Evolutionary conservation across 2,113 vertebrate species (phyloP), one percentile per base, ranked within the genome.

Genomic region (Bothrops jararaca): DNA sequence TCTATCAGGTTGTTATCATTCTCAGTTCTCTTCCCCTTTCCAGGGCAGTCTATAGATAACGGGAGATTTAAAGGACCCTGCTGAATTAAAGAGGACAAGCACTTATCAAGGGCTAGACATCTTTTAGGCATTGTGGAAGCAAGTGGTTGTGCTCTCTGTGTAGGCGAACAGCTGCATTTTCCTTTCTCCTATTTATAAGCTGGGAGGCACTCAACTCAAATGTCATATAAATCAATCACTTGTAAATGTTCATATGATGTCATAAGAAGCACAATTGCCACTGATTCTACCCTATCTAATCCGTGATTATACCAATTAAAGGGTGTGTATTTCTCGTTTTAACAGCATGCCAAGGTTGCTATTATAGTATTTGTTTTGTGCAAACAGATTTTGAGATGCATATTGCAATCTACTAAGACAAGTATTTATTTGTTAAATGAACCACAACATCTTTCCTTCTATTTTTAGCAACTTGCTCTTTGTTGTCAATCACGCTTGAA

Each of bases 241-340:
- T 29, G 15, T 52, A 93, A 93, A 94, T 94, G 57, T 0, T 22
- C 74, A 54, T 89, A 80, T 92, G 53, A 57, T 56, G 74, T 94
- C 93, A 96, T 93, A 69, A 6, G 91, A 94, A 95, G 53, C 88
- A 93, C 58, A 94, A 89, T 89, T 89, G 2, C 1, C 94, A 91
- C 92, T 93, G 91, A 95, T 91, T 94, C 92, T 92, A 60, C 89
- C 80, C 92, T 92, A 96, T 93, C 96, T 95, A 95, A 94, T 94
- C 92, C 92, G 85, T 91, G 85, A 93, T 95, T 92, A 93, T 86
- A 96, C 89, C 92, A 95, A 93, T 93, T 95, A 95, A 96, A 95
- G 57, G 94, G 54, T 85, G 26, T 45, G 89, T 85, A 90, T 87
- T 91, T 96, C 86, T 94, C 89, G 64, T 69, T 91, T 94, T 94